These are phyloP conservation scores for Bucorvus abyssinicus DNA, from an alignment of 2,797 vertebrate genomes.

Conservation along the genomic window DNA sequence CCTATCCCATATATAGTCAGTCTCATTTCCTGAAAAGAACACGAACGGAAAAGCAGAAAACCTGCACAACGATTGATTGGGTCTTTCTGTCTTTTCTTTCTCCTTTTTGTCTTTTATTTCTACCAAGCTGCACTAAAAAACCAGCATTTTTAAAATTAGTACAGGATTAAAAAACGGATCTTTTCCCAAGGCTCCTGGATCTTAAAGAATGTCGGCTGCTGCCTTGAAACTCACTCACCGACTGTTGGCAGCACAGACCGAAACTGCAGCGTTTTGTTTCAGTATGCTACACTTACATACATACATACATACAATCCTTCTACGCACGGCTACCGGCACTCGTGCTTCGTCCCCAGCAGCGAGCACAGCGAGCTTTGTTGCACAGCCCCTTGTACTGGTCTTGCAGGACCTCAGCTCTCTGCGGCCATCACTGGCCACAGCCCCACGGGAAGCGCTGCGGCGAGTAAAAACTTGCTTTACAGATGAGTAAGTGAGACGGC, in stretches of 20 bases:
- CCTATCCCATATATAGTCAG: neutral
- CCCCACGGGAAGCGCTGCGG: neutral
- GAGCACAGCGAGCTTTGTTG: neutral
- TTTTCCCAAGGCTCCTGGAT: neutral
- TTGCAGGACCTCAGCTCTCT: neutral
- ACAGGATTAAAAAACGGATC: neutral
- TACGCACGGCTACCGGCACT: neutral
- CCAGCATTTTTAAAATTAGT: neutral
- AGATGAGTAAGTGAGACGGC: conserved; percentile 32
- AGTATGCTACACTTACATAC: neutral
- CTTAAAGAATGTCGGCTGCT: neutral
- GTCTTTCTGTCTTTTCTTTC: neutral
- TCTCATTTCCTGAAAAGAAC: conserved; percentile 28
- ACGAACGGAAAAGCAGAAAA: neutral
- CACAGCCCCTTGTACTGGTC: neutral
- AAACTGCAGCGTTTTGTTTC: neutral
- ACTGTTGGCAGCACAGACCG: neutral
- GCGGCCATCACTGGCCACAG: neutral
- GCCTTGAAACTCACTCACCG: neutral
- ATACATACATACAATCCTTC: neutral
- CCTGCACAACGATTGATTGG: neutral
- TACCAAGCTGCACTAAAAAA: neutral
- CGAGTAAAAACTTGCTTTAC: neutral
- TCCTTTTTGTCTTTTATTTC: neutral
- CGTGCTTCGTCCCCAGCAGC: rapidly evolving